Conservation (phyloP, 2,113 vertebrate genomes). For the Dicentrarchus labrax region DNA sequence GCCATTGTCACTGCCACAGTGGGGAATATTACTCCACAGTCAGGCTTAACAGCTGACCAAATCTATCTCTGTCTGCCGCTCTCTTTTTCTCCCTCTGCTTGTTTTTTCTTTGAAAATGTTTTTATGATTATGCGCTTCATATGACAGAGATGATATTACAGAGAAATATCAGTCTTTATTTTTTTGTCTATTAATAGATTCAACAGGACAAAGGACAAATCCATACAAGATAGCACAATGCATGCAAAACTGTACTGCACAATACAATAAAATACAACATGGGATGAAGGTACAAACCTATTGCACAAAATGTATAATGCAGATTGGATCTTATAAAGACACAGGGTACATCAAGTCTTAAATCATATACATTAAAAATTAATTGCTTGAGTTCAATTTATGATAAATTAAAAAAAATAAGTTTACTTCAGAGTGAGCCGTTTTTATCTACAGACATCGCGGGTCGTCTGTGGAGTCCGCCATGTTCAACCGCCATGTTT, state of each 20-base stretch:
- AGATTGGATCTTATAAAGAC: neutral
- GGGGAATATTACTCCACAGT: constrained; percentile 60
- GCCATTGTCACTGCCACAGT: constrained; percentile 63
- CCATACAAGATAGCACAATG: neutral
- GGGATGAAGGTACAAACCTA: constrained; percentile 1
- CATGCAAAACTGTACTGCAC: neutral
- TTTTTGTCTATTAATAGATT: constrained; percentile 24
- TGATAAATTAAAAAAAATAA: neutral
- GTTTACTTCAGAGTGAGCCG: neutral
- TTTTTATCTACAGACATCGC: neutral
- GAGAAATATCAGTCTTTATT: neutral
- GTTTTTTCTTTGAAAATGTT: constrained; percentile 24
- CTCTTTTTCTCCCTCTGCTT: constrained; percentile 14
- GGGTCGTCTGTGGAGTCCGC: too few relatives aligned
- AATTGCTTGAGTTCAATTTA: neutral
- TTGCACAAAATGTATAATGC: neutral
- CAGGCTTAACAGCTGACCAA: constrained; percentile 65
- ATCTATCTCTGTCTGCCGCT: constrained; percentile 53
- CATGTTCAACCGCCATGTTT: too few relatives aligned
- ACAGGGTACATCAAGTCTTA: neutral
- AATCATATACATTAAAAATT: neutral
- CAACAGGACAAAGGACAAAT: neutral
- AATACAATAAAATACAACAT: neutral
- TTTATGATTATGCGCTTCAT: constrained; percentile 18
- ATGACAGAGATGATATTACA: neutral